Evolutionary conservation across 2,888 invertebrate species (phyloP).

Genomic region (Allacma fusca): DNA sequence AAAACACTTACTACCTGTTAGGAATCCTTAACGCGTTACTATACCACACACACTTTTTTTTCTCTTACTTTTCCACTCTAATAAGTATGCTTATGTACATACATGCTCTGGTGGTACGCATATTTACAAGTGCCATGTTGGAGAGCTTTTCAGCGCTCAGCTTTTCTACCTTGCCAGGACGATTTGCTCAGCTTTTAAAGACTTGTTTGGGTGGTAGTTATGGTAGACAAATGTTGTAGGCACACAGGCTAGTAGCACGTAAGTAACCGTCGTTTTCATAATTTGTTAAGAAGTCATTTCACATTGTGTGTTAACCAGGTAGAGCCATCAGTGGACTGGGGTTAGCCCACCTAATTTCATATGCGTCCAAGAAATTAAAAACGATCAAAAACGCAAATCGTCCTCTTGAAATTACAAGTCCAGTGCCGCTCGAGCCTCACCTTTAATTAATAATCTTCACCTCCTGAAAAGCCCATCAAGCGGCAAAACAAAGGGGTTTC

Average conservation of each 20-base stretch:
- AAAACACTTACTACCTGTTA: neutral
- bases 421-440: neutral
- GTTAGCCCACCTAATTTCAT: neutral
- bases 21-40: neutral
- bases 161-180: no score
- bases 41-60: neutral
- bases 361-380: conserved; percentile 8
- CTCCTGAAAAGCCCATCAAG: neutral
- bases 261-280: conserved; percentile 6
- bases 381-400: neutral
- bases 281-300: neutral
- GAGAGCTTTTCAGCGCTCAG: no score
- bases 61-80: neutral
- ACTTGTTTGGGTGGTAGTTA: no score
- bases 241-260: neutral
- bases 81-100: no score
- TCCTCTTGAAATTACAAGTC: neutral
- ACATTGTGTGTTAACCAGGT: neutral
- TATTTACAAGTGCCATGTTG: no score
- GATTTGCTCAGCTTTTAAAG: no score
- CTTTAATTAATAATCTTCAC: conserved; percentile 3
- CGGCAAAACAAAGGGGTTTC: neutral
- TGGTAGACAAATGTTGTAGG: neutral
- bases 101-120: no score
- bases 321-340: neutral